These are phyloP conservation scores for Bombylius major DNA, from an alignment of 2,888 invertebrate species.

Conservation along the genomic window DNA sequence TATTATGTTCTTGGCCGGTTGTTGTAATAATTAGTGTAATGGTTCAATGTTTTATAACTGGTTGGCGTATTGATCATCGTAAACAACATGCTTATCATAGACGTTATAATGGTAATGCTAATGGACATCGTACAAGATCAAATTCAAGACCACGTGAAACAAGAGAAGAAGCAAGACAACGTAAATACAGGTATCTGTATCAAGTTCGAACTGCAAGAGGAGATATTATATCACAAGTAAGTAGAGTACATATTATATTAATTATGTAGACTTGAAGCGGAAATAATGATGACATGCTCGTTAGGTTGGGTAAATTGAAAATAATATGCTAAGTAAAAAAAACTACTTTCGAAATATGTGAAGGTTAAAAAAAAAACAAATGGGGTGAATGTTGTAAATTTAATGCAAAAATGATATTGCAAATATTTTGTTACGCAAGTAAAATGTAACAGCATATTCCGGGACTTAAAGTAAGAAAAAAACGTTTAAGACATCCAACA, in stretches of 20 bases:
- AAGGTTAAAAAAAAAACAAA: no score
- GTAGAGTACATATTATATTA: background rate
- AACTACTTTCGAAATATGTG: no score
- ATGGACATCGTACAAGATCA: slow-evolving; percentile 20
- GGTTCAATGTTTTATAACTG: slow-evolving; percentile 37
- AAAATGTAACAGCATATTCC: no score
- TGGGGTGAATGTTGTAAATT: no score
- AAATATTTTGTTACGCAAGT: no score
- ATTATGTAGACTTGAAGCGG: no score
- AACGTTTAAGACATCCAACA: no score
- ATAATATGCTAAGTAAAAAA: no score
- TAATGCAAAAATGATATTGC: no score
- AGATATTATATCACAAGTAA: slow-evolving; percentile 78
- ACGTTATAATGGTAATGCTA: slow-evolving; percentile 16
- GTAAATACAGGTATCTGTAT: slow-evolving; percentile 76
- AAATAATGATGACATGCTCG: no score
- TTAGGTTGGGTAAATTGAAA: no score
- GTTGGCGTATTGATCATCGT: slow-evolving; percentile 36
- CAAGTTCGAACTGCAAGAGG: slow-evolving; percentile 82
- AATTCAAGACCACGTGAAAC: slow-evolving; percentile 56
- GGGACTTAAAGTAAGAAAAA: no score
- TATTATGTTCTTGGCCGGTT: slow-evolving; percentile 35
- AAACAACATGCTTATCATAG: slow-evolving; percentile 30
- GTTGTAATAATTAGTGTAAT: slow-evolving; percentile 33
- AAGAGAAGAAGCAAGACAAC: slow-evolving; percentile 65